These are phyloP conservation scores for Rhyacichthys aspro DNA, from an alignment of 2,797 vertebrate genomes.

Conservation along the genomic window DNA sequence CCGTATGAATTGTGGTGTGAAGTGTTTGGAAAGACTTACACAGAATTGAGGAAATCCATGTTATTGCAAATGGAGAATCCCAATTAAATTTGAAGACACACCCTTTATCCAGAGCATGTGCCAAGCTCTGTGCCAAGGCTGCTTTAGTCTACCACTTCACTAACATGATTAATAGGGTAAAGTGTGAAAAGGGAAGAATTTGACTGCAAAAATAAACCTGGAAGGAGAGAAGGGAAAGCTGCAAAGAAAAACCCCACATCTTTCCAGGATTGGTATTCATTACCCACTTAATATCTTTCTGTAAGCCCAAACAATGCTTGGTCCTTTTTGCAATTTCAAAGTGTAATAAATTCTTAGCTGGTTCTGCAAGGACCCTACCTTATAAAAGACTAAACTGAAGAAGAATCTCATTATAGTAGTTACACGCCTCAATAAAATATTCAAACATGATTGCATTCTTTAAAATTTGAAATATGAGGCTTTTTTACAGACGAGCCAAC, in stretches of 20 bases:
- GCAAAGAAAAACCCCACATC: constrained; percentile 34
- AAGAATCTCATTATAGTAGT: constrained; percentile 32
- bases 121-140: constrained; percentile 38
- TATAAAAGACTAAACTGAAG: constrained; percentile 9
- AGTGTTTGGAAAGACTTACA: constrained; percentile 25
- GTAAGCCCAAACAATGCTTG: constrained; percentile 38
- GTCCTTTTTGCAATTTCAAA: constrained; percentile 34
- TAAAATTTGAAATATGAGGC: constrained; percentile 53
- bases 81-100: constrained; percentile 59
- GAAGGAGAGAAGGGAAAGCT: constrained; percentile 33
- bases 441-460: constrained; percentile 56
- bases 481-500: constrained; percentile 62
- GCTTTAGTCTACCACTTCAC: constrained; percentile 41
- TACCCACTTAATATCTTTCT: constrained; percentile 31
- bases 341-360: constrained; percentile 25
- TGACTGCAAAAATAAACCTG: constrained; percentile 45
- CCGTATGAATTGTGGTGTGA: constrained; percentile 47
- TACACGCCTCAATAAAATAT: constrained; percentile 5
- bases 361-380: constrained; percentile 19
- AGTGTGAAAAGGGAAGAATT: constrained; percentile 23
- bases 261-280: constrained; percentile 45
- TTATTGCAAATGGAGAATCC: constrained; percentile 61
- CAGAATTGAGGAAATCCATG: constrained; percentile 60
- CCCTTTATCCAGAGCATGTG: constrained; percentile 40
- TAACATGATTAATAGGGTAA: constrained; percentile 33